Base-by-base conservation (phyloP, 2,797 vertebrate genomes). In the Spatula versicolor region DNA sequence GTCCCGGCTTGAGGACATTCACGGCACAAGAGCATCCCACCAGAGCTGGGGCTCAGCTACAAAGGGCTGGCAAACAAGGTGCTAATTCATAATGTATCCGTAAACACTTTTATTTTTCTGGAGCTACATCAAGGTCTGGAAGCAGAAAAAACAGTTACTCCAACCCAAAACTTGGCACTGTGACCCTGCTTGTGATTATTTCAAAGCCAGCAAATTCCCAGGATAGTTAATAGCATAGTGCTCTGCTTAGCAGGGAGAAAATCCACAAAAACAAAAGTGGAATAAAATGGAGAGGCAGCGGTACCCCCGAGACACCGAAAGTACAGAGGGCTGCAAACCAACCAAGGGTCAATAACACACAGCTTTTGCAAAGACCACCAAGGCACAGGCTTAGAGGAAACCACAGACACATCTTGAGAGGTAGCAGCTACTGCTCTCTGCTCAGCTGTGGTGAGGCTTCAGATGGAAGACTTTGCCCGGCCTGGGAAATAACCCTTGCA, bases 121-220 rank as follows among this genome's bases (percentile, higher is more conserved):
- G 89, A 95, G 82, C 84, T 80, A 93, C 95, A 95, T 96, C 91
- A 96, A 96, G 75, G 94, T 83, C 84, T 96, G 96, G 96, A 96
- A 95, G 78, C 92, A 96, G 94, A 96, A 96, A 93, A 95, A 96
- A 96, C 93, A 96, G 72, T 91, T 94, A 68, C 56, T 88, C 76
- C 80, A 86, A 85, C 4, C 72, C 82, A 83, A 86, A 94, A 91
- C 73, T 81, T 95, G 96, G 96, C 95, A 75, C 68, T 28, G 30
- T 17, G 31, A 46, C 76, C n/a, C 58, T 0, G 0, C 64, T 55
- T 81, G 48, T 68, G 76, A 93, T 92, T 88, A 87, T 92, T 94
- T 88, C 67, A 62, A 71, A 95, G 94, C 87, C 87, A 94, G 31
- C 82, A 90, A n/a, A n/a, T 91, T 95, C 87, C 69, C 91, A 86